Percentiles rank a stretch among this genome's conserved stretches.
Evolutionary conservation across 1,140 invertebrate genomes (phyloP).

Genomic region (Phocides pigmalion): DNA sequence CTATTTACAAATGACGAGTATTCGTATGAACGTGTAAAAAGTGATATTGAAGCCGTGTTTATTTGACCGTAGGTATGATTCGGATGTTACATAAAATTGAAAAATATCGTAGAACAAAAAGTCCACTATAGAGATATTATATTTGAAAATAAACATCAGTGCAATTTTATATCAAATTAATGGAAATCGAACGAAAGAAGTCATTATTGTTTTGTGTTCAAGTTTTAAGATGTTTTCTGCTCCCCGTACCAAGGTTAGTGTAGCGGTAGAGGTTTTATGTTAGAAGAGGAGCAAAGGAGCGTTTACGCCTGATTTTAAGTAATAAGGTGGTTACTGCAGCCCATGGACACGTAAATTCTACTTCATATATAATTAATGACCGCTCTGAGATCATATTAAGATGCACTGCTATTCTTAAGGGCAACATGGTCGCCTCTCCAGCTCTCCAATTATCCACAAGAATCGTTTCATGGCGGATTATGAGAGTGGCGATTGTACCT

Average conservation of each 20-base stretch:
- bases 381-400: too few relatives aligned
- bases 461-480: too few relatives aligned
- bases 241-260: conserved; percentile 37
- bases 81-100: not conserved
- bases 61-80: not conserved
- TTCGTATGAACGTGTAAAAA: conserved; percentile 1
- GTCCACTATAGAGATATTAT: too few relatives aligned
- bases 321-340: too few relatives aligned
- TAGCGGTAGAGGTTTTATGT: not conserved
- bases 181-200: conserved; percentile 11
- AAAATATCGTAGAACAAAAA: not conserved
- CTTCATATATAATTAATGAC: too few relatives aligned
- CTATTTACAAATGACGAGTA: conserved; percentile 23
- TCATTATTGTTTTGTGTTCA: conserved; percentile 4
- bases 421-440: too few relatives aligned
- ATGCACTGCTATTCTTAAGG: too few relatives aligned
- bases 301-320: too few relatives aligned
- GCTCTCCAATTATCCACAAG: too few relatives aligned
- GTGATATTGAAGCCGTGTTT: conserved; percentile 6
- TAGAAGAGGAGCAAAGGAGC: too few relatives aligned
- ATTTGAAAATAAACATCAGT: not conserved
- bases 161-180: not conserved
- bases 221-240: conserved; percentile 30
- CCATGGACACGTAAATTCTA: too few relatives aligned
- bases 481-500: too few relatives aligned